phyloP scores from a whole-genome alignment of 2,113 vertebrate species.

The Mola mola region DNA sequence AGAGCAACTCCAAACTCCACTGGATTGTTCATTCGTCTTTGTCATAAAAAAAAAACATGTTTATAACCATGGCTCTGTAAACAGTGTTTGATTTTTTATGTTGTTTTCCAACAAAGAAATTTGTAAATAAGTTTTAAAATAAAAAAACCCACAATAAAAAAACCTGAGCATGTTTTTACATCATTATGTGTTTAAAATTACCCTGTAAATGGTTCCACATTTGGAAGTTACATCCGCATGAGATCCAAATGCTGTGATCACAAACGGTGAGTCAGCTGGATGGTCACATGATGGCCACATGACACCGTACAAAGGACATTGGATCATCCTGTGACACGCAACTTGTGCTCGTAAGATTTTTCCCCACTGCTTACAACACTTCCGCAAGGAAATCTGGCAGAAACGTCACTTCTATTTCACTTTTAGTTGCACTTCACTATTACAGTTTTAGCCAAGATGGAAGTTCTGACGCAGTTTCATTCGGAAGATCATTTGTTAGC shows the following conservation, averaged over 20 bases:
- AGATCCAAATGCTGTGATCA: not conserved
- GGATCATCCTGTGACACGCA: constrained; percentile 2
- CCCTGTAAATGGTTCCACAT: constrained; percentile 12
- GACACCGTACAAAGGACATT: not conserved
- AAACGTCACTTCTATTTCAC: constrained; percentile 23
- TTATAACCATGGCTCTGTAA: constrained; percentile 1
- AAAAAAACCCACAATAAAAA: constrained; percentile 16
- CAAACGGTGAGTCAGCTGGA: constrained; percentile 14
- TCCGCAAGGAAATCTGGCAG: constrained; percentile 26
- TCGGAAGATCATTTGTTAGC: no score
- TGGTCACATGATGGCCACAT: constrained; percentile 55
- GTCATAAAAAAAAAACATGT: constrained; percentile 5
- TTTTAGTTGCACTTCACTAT: constrained; percentile 49
- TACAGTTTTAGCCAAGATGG: not conserved
- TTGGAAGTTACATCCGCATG: not conserved
- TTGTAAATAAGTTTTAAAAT: constrained; percentile 50
- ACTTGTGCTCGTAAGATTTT: constrained; percentile 4
- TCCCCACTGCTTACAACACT: constrained; percentile 31
- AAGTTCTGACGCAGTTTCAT: constrained; percentile 15
- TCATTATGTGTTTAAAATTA: not conserved
- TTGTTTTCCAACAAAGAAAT: constrained; percentile 18
- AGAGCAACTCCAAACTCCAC: not conserved
- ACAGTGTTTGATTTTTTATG: constrained; percentile 13
- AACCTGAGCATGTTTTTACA: not conserved
- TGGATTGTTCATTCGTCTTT: not conserved